phyloP scores from a whole-genome alignment of 2,797 vertebrate species.

The Harpagifer antarcticus region DNA sequence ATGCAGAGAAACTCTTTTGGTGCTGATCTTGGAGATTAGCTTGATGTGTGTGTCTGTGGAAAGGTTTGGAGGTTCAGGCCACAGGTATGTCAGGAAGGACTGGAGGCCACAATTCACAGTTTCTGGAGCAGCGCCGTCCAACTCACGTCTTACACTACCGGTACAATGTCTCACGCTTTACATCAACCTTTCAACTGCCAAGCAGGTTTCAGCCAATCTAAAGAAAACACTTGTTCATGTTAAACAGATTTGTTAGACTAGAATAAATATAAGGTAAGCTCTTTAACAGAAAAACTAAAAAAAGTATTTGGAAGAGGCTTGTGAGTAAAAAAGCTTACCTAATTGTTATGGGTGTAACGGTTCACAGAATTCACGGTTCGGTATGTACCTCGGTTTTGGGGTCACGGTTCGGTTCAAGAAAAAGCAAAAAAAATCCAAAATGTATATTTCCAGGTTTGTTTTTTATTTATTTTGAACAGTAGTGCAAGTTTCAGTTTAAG shows the following conservation, averaged over 20 bases:
- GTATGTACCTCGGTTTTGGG: too few relatives aligned
- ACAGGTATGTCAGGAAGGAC: conserved; percentile 87
- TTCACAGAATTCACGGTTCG: too few relatives aligned
- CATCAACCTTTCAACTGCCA: conserved; percentile 75
- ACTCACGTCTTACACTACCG: conserved; percentile 74
- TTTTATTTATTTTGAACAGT: too few relatives aligned
- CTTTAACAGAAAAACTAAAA: not conserved
- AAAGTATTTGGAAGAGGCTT: conserved; percentile 22
- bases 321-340: conserved; percentile 3
- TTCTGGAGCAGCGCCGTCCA: conserved; percentile 79
- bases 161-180: conserved; percentile 67
- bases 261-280: conserved; percentile 24
- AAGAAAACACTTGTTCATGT: conserved; percentile 56
- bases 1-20: conserved; percentile 70
- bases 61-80: conserved; percentile 82
- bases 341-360: too few relatives aligned
- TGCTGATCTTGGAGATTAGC: conserved; percentile 75
- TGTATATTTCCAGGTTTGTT: too few relatives aligned
- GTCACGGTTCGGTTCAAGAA: too few relatives aligned
- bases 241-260: conserved; percentile 34
- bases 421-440: too few relatives aligned
- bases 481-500: too few relatives aligned
- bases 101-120: conserved; percentile 80
- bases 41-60: conserved; percentile 74
- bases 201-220: conserved; percentile 72